Evolutionary conservation across 2,113 vertebrate species (phyloP).

Genomic region (Azemiops feae): DNA sequence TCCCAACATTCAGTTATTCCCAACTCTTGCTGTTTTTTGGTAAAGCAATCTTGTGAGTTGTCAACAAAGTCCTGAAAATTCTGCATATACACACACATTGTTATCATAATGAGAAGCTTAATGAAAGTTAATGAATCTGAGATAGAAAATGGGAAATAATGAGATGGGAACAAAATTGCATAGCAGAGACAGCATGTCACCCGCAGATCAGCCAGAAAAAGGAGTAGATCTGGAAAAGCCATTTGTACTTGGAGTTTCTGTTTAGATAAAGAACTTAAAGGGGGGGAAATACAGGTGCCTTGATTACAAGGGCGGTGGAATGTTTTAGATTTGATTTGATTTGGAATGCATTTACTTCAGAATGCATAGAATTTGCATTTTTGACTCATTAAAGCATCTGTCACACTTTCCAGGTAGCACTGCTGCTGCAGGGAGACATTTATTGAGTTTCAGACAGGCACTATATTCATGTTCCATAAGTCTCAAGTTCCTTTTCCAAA

Average conservation of each 20-base stretch:
- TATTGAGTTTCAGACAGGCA: neutral
- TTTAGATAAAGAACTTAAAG: neutral
- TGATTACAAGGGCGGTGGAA: neutral
- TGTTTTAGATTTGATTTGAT: neutral
- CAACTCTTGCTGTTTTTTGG: slow-evolving; percentile 3
- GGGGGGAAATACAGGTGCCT: neutral
- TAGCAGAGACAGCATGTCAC: neutral
- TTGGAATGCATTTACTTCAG: neutral
- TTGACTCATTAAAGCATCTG: neutral
- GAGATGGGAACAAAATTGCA: slow-evolving; percentile 24
- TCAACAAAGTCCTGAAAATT: neutral
- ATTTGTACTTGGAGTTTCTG: neutral
- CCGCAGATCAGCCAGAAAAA: slow-evolving; percentile 7
- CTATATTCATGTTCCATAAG: neutral
- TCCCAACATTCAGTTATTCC: neutral
- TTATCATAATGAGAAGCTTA: slow-evolving; percentile 30
- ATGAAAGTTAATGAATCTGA: slow-evolving; percentile 11
- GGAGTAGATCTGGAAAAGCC: neutral
- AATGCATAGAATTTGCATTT: neutral
- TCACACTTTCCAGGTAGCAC: neutral
- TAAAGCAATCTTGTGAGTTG: slow-evolving; percentile 1
- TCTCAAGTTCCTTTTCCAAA: neutral
- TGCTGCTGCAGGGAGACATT: neutral
- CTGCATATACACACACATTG: neutral
- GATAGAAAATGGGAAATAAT: slow-evolving; percentile 14